Evolutionary conservation across 2,113 vertebrate species (phyloP).

Genomic region (Sterrhoptilus dennistouni): DNA sequence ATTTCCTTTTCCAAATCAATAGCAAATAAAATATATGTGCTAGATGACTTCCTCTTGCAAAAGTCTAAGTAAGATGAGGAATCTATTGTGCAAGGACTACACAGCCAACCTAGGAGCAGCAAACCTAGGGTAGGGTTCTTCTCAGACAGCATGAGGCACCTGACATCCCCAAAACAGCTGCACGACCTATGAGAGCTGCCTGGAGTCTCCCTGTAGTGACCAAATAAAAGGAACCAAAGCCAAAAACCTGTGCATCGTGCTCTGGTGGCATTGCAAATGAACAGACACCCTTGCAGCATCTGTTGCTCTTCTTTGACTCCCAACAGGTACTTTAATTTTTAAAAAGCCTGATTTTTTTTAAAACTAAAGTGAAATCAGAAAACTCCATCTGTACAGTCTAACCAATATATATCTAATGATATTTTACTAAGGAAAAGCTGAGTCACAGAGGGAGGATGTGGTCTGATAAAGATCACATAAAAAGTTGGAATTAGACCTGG

Average conservation of each 20-base stretch:
- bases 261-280: background rate
- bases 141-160: background rate
- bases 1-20: slow-evolving; percentile 6
- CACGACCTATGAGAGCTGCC: accelerated
- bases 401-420: background rate
- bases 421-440: background rate
- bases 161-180: background rate
- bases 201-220: background rate
- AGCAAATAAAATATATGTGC: background rate
- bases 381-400: background rate
- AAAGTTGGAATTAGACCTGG: background rate
- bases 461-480: background rate
- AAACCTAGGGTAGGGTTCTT: background rate
- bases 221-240: background rate
- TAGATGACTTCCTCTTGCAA: background rate
- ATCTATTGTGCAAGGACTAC: background rate
- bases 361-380: background rate
- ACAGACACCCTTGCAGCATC: background rate
- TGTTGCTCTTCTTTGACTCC: background rate
- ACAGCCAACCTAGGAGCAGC: background rate
- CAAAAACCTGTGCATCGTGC: background rate
- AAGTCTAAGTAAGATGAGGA: background rate
- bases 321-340: background rate
- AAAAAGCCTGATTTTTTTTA: background rate
- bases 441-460: background rate